Conservation (phyloP, 2,797 vertebrate genomes). For the Tapera naevia region DNA sequence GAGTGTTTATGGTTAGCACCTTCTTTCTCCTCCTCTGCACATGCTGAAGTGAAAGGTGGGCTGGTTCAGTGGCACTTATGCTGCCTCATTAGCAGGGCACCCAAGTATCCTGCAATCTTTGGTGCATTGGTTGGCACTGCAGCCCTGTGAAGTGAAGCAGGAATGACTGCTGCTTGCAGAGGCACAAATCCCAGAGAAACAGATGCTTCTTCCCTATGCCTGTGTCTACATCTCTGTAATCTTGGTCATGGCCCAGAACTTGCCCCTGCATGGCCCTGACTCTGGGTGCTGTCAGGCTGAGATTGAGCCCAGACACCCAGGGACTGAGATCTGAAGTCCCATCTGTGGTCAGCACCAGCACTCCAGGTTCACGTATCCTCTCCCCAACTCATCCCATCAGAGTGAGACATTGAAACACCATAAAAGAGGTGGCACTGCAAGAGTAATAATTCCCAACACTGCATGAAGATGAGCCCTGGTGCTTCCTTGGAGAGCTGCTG, state of each 20-base stretch:
- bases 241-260: not conserved
- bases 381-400: not conserved
- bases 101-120: not conserved
- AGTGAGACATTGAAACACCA: accelerated
- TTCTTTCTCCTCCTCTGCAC: not conserved
- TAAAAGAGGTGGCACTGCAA: not conserved
- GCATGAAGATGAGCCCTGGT: not conserved
- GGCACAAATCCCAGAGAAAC: not conserved
- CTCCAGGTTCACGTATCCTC: not conserved
- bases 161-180: not conserved
- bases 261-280: not conserved
- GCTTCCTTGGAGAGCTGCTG: not conserved
- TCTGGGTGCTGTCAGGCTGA: not conserved
- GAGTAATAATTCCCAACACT: not conserved
- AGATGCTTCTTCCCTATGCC: not conserved
- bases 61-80: not conserved
- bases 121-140: accelerated
- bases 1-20: not conserved
- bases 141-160: not conserved
- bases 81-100: not conserved
- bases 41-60: not conserved
- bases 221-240: not conserved
- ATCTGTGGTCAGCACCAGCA: not conserved
- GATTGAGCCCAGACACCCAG: not conserved
- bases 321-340: not conserved